A percentile compares a stretch with the other conserved stretches of the same genome.
phyloP scores from a whole-genome alignment of 2,797 vertebrate genomes.

The Poeciliopsis gracilis region DNA sequence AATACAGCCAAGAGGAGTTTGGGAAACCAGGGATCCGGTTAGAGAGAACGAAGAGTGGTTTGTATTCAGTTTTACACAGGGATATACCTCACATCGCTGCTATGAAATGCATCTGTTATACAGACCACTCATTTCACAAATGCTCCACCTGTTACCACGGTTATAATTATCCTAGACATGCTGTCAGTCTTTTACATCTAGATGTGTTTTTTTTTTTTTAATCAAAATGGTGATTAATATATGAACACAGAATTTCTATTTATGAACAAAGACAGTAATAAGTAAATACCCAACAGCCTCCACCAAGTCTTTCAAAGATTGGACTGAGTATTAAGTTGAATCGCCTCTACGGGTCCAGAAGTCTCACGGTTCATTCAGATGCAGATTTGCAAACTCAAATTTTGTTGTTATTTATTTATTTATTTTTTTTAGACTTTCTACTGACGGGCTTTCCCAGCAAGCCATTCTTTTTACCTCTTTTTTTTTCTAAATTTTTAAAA shows the following conservation, averaged over 20 bases:
- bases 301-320: not conserved
- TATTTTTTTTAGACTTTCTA: not conserved
- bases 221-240: not conserved
- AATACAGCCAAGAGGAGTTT: slow-evolving; percentile 32
- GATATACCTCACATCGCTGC: slow-evolving; percentile 6
- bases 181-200: not conserved
- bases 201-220: not conserved
- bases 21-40: slow-evolving; percentile 18
- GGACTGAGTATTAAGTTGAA: not conserved
- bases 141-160: slow-evolving; percentile 2
- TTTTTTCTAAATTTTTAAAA: not conserved
- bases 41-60: slow-evolving; percentile 1
- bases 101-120: slow-evolving; percentile 12
- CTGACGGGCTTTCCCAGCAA: not conserved
- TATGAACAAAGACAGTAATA: not conserved
- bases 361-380: no score
- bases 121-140: slow-evolving; percentile 9
- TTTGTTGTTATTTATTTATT: not conserved
- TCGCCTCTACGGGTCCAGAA: not conserved
- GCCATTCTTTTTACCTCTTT: not conserved
- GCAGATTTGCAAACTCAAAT: not conserved
- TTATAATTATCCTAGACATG: not conserved
- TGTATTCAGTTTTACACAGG: slow-evolving; percentile 7
- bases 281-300: not conserved
- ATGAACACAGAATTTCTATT: not conserved